Percentiles rank a stretch among this genome's conserved stretches.
These are phyloP conservation scores for Campylomormyrus tamandua DNA, from an alignment of 2,113 vertebrate species.

Conservation along the genomic window DNA sequence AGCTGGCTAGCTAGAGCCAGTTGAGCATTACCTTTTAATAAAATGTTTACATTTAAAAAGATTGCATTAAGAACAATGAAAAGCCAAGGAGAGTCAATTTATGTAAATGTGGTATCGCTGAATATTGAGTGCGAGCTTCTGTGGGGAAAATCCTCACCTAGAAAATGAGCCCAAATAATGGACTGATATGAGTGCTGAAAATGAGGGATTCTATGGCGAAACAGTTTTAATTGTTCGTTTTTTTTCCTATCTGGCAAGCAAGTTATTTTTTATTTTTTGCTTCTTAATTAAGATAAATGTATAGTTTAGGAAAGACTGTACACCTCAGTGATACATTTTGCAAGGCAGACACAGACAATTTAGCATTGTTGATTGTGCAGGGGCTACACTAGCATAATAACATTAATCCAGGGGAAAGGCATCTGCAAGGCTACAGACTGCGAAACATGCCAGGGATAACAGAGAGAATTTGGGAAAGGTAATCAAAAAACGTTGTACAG, in stretches of 20 bases:
- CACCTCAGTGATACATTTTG: slow-evolving; percentile 23
- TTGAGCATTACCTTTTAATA: not conserved
- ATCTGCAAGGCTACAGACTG: slow-evolving; percentile 41
- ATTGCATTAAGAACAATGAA: not conserved
- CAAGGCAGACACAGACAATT: slow-evolving; percentile 36
- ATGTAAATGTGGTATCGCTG: not conserved
- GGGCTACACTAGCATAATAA: slow-evolving; percentile 42
- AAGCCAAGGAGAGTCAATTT: not conserved
- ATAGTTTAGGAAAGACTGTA: slow-evolving; percentile 21
- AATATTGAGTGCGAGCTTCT: not conserved
- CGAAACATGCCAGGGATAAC: slow-evolving; percentile 40
- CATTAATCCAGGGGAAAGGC: slow-evolving; percentile 44
- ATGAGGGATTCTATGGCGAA: not conserved
- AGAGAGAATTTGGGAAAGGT: slow-evolving; percentile 25
- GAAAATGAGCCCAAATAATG: not conserved
- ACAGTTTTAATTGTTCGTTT: not conserved
- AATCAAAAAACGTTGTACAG: slow-evolving; percentile 37
- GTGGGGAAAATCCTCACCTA: not conserved
- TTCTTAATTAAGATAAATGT: slow-evolving; percentile 10
- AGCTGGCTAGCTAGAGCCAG: not conserved
- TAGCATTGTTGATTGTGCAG: slow-evolving; percentile 33
- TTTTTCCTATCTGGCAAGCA: not conserved
- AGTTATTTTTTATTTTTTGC: slow-evolving; percentile 9
- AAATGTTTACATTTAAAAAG: not conserved
- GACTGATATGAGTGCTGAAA: not conserved